Base-by-base conservation (phyloP, 1,140 invertebrate species). In the Drosophila equinoxialis region DNA sequence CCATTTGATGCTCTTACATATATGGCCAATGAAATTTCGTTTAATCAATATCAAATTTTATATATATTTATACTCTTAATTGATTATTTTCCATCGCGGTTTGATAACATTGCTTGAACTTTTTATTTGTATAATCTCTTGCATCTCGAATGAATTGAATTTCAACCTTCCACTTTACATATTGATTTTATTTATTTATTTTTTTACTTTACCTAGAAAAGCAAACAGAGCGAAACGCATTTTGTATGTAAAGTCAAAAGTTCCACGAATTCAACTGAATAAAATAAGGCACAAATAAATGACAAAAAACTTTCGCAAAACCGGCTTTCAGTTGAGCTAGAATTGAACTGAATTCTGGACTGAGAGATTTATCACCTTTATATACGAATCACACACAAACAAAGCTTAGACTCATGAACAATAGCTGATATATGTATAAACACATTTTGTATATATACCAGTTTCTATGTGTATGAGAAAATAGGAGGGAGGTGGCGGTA, bases 361-460 rank as follows among this genome's bases (percentile, higher is more conserved):
- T 51, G 70, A 55, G 77, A 74, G 81, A 89, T 85, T 84, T 82
- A 90, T 89, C 81, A 89, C 81, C 77, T 89, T 87, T 89, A 89
- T 89, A 90, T 89, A 89, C 71, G 63, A n/a, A 41, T 45, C 60
- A 45, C 59, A 68, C 64, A 74, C 59, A 54, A 10, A 51, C 45
- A n/a, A 65, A 83, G 59, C 68, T 48, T 30, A 68, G 58, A 30
- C 74, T 77, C 61, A 41, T 57, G 68, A 87, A 86, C 76, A 86
- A 86, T 87, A 83, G 75, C 58, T 37, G 68, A 73, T 39, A n/a
- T 45, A 73, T 39, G 10, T 45, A 57, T 3, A 10, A 42, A 39
- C 26, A 42, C 20, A 54, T 30, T 30, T 30, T 30, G 26, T 26
- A 30, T 39, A 61, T 63, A 61, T 55, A 42, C 59, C 30, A 20